Evolutionary conservation across 2,888 invertebrate genomes (phyloP).

Genomic region (Polydrusus tereticollis): DNA sequence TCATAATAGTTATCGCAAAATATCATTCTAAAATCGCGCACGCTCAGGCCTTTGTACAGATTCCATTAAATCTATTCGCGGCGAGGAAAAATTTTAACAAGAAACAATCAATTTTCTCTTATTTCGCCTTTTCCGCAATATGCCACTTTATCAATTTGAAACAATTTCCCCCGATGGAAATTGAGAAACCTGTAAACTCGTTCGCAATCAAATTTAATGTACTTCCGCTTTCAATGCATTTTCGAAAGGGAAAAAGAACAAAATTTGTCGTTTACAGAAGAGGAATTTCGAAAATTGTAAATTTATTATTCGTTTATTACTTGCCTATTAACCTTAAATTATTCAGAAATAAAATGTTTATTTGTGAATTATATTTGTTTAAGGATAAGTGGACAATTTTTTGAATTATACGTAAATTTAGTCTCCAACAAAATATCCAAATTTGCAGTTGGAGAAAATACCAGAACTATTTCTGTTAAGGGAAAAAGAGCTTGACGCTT

Average conservation of each 20-base stretch:
- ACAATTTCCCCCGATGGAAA: conserved; percentile 26
- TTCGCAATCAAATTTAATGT: conserved; percentile 39
- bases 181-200: conserved; percentile 33
- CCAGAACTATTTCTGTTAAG: too few species aligned
- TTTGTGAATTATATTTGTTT: too few species aligned
- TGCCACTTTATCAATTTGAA: conserved; percentile 7
- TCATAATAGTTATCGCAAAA: not conserved
- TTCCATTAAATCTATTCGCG: not conserved
- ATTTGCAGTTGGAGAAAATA: too few species aligned
- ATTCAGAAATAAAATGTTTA: too few species aligned
- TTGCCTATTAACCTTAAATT: too few species aligned
- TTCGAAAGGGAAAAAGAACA: not conserved
- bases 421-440: too few species aligned
- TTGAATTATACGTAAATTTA: too few species aligned
- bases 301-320: not conserved
- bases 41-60: not conserved
- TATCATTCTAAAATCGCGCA: not conserved
- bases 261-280: not conserved
- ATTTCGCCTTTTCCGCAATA: not conserved
- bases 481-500: too few species aligned
- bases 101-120: not conserved
- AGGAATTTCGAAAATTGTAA: not conserved
- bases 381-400: too few species aligned
- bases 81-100: not conserved
- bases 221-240: conserved; percentile 36